A percentile compares a stretch with the other conserved stretches of the same genome.
Evolutionary conservation across 2,888 invertebrate genomes (phyloP).

Genomic region (Lasioglossum malachurum): DNA sequence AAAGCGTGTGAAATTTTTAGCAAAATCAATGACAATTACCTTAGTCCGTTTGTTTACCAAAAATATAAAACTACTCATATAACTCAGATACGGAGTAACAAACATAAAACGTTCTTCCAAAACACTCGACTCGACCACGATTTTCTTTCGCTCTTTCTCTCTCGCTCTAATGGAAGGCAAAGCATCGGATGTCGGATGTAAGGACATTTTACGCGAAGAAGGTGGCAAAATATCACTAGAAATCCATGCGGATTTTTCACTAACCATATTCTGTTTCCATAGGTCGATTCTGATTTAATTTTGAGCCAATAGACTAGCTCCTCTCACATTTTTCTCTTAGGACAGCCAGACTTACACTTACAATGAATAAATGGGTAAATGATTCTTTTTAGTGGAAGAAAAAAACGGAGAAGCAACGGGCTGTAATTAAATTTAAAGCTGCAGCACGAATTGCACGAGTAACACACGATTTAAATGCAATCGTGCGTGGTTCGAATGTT

Average conservation of each 20-base stretch:
- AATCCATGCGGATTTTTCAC: not conserved
- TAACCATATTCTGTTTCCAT: not conserved
- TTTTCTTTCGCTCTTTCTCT: conserved; percentile 30
- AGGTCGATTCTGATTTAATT: not conserved
- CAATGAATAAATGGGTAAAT: too few relatives aligned
- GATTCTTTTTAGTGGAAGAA: conserved; percentile 88
- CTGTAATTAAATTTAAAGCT: conserved; percentile 89
- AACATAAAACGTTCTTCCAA: conserved; percentile 61
- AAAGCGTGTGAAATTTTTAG: not conserved
- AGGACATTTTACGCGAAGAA: conserved; percentile 18
- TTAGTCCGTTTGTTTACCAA: conserved; percentile 41
- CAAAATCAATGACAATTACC: conserved; percentile 32
- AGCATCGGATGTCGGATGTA: not conserved
- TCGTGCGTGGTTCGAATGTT: conserved; percentile 68
- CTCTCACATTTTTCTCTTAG: not conserved
- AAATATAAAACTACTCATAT: conserved; percentile 71
- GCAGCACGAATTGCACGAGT: conserved; percentile 88
- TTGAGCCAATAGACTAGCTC: not conserved
- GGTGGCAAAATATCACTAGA: not conserved
- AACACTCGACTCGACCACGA: conserved; percentile 61
- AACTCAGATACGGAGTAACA: conserved; percentile 36
- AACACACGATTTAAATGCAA: conserved; percentile 78
- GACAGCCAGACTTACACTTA: not conserved
- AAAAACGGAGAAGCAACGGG: conserved; percentile 88
- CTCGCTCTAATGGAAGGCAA: not conserved